Evolutionary conservation across 2,888 invertebrate species (phyloP).

Genomic region (Scaptomyza flava): DNA sequence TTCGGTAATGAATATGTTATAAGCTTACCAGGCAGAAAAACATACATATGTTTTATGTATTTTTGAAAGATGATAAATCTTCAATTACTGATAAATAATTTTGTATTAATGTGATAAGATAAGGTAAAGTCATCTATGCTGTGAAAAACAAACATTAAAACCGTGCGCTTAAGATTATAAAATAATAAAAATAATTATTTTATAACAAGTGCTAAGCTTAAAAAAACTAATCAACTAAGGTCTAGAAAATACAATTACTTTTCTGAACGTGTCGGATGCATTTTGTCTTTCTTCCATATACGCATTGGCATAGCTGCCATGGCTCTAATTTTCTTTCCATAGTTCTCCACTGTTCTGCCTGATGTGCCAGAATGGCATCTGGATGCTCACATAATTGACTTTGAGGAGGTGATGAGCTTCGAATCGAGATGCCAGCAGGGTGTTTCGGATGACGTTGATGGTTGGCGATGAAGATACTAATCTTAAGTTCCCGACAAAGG

Average conservation of each 20-base stretch:
- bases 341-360: background rate
- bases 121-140: too few relatives aligned
- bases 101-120: too few relatives aligned
- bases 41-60: too few relatives aligned
- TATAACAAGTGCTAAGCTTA: too few relatives aligned
- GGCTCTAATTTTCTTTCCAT: background rate
- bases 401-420: background rate
- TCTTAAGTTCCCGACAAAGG: background rate
- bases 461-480: background rate
- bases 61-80: too few relatives aligned
- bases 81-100: too few relatives aligned
- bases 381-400: background rate
- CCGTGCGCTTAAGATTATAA: too few relatives aligned
- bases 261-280: background rate
- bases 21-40: too few relatives aligned
- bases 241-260: background rate
- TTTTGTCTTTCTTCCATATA: background rate
- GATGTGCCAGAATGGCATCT: background rate
- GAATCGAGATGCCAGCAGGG: background rate
- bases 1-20: too few relatives aligned
- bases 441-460: background rate
- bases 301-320: background rate
- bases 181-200: too few relatives aligned
- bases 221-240: too few relatives aligned
- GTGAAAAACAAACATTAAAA: too few relatives aligned